Percentiles rank a stretch among this genome's conserved stretches.
Conservation (phyloP, 92 coral and sea anemone species). For the Diadumene lineata region DNA sequence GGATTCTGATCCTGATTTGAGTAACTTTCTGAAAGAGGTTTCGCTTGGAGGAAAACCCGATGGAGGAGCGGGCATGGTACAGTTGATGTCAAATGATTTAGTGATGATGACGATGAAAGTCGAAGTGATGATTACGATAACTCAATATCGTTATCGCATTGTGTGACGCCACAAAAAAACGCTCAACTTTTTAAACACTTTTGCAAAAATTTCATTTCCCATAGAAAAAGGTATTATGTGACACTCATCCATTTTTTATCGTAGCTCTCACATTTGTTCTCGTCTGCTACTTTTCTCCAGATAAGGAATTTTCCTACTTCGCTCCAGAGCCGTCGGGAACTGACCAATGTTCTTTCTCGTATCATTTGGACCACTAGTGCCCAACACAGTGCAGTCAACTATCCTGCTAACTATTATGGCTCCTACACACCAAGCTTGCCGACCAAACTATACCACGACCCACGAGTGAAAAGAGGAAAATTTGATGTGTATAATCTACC, state of each 20-base stretch:
- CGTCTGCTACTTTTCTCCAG: constrained; percentile 28
- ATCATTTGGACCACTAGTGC: constrained; percentile 67
- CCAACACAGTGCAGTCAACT: constrained; percentile 80
- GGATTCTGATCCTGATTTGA: constrained; percentile 50
- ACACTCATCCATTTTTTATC: too few species aligned
- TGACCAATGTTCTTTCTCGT: constrained; percentile 61
- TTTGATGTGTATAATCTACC: constrained; percentile 65
- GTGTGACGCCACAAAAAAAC: too few species aligned
- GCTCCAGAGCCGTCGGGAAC: constrained; percentile 37
- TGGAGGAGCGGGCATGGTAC: constrained; percentile 70
- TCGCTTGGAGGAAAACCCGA: constrained; percentile 54
- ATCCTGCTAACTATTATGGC: constrained; percentile 67
- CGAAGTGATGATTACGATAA: too few species aligned
- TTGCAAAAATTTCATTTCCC: too few species aligned
- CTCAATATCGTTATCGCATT: too few species aligned
- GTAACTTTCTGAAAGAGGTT: constrained; percentile 67
- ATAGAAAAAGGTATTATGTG: too few species aligned
- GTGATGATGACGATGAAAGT: too few species aligned
- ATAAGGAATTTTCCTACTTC: constrained; percentile 65
- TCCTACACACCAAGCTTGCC: constrained; percentile 80
- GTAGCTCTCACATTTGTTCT: background rate
- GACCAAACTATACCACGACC: constrained; percentile 76
- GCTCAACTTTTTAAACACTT: too few species aligned
- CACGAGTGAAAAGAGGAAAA: constrained; percentile 53
- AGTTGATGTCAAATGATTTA: background rate